Base-by-base conservation (phyloP, 2,888 invertebrate species). In the Tetragnatha montana region DNA sequence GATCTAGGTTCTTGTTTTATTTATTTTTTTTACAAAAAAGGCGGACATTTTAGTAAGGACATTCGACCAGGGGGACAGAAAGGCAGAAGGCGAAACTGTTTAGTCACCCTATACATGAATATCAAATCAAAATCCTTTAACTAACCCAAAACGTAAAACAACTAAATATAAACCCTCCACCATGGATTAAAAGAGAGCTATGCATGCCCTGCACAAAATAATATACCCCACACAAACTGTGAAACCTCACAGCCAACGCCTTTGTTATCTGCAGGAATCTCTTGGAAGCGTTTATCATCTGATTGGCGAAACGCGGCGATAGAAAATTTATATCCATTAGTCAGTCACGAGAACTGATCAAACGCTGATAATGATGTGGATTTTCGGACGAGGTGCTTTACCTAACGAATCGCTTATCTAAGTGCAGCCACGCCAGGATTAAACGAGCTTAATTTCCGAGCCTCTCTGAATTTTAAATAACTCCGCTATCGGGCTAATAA, bases 261-360 rank as follows among this genome's bases (percentile, higher is more conserved):
- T 82, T 82, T 73, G 71, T 51, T 82, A 82, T 82, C 81, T 22
- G 50, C 17, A 0, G 22, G 60, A 73, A 82, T 82, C 82, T 74
- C 22, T 12, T 4, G 47, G 49, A 47, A 80, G 68, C 70, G 68
- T 70, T 60, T 60, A 80, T 80, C 80, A 80, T 47, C 68, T 80
- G 69, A 82, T 60, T 71, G 51, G 49, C 49, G 51, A 74, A 74
- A 49, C 50, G 14, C 35, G 35, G 74, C 21, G 74, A 74, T 50
- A 50, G 51, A 74, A 74, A 82, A 82, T 82, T 82, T 82, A 82
- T 82, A 82, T 82, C 74, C 82, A 82, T 82, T 82, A 82, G 74
- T 50, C 14, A 74, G 74, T 74, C 82, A 51, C 82, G 70, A 70
- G 70, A 81, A 49, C 49, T 81, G 81, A 81, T 81, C 81, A 71